Base-by-base conservation (phyloP, 2,797 vertebrate genomes). In the Hylomyscus alleni region DNA sequence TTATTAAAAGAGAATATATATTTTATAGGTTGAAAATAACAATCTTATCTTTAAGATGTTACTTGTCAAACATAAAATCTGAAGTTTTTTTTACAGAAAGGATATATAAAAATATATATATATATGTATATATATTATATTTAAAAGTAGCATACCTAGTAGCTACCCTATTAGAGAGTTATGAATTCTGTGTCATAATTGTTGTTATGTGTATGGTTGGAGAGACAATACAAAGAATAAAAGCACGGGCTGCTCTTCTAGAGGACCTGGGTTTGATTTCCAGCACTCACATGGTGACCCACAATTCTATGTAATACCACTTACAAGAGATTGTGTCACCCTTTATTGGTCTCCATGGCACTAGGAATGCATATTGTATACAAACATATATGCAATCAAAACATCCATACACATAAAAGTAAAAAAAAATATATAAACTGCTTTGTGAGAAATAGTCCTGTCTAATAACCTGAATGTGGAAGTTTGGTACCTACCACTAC, bases 11-110 rank as follows among this genome's bases (percentile, higher is more conserved):
- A 77, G 26, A 72, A 20, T 62, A 2, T 80, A 67, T 52, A 6
- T 26, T 54, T 20, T 78, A 56, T 65, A 93, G 75, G 29, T 14
- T 37, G 1, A 9, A 69, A 1, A 20, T 26, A 62, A 52, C 47
- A 86, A 73, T 83, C n/a, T 60, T 94, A 17, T 34, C 60, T n/a
- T 95, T 20, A 94, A 88, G 67, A 75, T 44, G 13, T 1, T 47
- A 26, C n/a, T 80, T 95, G 62, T 56, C 15, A 93, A 90, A 69
- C 34, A 86, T 31, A 40, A 0, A 81, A 90, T 75, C 22, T 37
- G 20, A 12, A 6, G 52, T 85, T 90, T 89, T n/a, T 90, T 37
- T 81, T 29, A 13, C 50, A 91, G 52, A 69, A 54, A 85, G 34
- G 15, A 65, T n/a, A n/a, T 80, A 4, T 4, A 94, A 76, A 29